Conservation (phyloP, 2,113 vertebrate species). For the Dendrocopos noguchii region DNA sequence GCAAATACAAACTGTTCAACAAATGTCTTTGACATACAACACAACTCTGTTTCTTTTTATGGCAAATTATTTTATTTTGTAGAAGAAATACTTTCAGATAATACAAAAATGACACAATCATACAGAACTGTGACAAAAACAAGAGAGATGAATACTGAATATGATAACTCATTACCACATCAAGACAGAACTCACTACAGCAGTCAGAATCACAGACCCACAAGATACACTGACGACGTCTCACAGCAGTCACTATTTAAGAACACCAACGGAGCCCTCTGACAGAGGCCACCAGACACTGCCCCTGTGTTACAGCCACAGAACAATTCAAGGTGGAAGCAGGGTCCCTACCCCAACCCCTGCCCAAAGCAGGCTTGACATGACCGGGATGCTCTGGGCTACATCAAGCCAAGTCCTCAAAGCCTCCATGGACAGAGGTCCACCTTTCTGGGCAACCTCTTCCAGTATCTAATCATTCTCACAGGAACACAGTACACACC, state of each 20-base stretch:
- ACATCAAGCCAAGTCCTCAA: background rate
- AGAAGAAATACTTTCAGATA: constrained; percentile 80
- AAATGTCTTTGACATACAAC: background rate
- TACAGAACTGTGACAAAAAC: constrained; percentile 77
- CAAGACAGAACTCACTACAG: constrained; percentile 62
- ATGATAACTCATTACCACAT: constrained; percentile 68
- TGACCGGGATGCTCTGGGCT: background rate
- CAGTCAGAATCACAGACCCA: constrained; percentile 28
- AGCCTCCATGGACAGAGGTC: background rate
- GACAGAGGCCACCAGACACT: background rate
- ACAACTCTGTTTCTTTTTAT: constrained; percentile 56
- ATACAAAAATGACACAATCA: constrained; percentile 78
- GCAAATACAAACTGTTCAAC: background rate
- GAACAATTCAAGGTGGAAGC: background rate
- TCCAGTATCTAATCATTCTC: background rate
- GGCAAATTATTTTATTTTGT: constrained; percentile 81
- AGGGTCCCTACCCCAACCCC: background rate
- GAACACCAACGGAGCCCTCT: background rate
- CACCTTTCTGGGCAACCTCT: background rate
- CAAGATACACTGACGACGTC: accelerated
- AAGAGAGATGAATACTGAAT: constrained; percentile 80
- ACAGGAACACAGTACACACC: accelerated
- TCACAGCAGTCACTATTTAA: background rate
- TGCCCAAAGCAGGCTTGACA: background rate
- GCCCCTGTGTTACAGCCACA: background rate